Base-by-base conservation (phyloP, 2,888 invertebrate genomes). In the Coremacera marginata region DNA sequence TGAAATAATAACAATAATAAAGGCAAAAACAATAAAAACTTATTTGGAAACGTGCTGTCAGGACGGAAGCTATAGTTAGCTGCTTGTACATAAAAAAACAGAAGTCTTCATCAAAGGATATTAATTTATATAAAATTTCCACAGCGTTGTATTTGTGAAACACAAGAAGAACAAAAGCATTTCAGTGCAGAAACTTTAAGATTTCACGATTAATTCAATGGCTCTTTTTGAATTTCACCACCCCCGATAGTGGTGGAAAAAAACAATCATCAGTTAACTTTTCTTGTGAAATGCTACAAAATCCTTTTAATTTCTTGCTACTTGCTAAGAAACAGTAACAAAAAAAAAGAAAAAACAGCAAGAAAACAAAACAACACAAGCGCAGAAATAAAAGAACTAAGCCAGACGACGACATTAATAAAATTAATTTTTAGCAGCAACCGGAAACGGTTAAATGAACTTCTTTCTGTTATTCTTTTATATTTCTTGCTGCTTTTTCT, bases 361-460 rank as follows among this genome's bases (percentile, higher is more conserved):
- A 27, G 25, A 27, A 16, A 27, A 55, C 19, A 55, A 31, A 31
- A 55, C 22, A 22, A 14, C 11, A 44, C 44, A 44, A 44, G 7
- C 44, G 44, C 2, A 11, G 27, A 11, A 11, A 44, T 44, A 44
- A 44, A 68, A 68, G 25, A 49, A 62, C 51, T 22, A 67, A n/a
- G 14, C 22, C 51, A 74, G 74, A 74, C 74, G 74, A 74, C 74
- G 74, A 67, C 67, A 67, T 74, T 74, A 74, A 74, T 74, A 19
- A 74, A 65, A 67, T 67, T 65, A 74, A 74, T 74, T 74, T 74
- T 74, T 74, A 16, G 44, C 67, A 49, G 72, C 27, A 77, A 73
- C 60, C 72, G 65, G 68, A 77, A 60, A 34, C 76, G 63, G 49
- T 70, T 52, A 70, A 76, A 76, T 70, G 55, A 76, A 70, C 55